These are phyloP conservation scores for Pyrocephalus nanus DNA, from an alignment of 2,797 vertebrate genomes.

Conservation along the genomic window DNA sequence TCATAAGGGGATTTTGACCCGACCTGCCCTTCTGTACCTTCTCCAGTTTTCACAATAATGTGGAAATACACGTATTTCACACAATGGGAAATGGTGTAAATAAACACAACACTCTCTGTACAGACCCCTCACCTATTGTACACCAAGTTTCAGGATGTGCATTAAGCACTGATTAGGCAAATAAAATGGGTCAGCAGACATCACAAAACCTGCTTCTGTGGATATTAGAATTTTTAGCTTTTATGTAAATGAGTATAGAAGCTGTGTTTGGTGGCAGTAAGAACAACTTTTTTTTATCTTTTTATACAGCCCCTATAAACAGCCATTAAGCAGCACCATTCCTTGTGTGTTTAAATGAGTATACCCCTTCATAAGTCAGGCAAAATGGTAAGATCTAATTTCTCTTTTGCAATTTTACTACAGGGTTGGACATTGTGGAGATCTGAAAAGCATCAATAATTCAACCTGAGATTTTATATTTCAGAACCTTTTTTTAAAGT, in stretches of 20 bases:
- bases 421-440: not conserved
- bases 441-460: not conserved
- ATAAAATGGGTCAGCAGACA: not conserved
- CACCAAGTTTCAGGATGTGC: not conserved
- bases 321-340: not conserved
- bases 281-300: not conserved
- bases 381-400: not conserved
- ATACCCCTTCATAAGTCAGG: not conserved
- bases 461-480: not conserved
- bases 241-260: not conserved
- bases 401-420: not conserved
- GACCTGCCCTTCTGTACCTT: not conserved
- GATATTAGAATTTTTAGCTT: not conserved
- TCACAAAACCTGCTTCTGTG: not conserved
- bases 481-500: not conserved
- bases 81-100: not conserved
- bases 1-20: not conserved
- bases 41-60: not conserved
- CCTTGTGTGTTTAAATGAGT: not conserved
- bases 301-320: not conserved
- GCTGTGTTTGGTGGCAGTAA: not conserved
- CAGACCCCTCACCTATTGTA: not conserved
- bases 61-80: not conserved
- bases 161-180: not conserved
- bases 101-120: not conserved